Conservation (phyloP, 2,113 vertebrate genomes). For the Anhinga anhinga region DNA sequence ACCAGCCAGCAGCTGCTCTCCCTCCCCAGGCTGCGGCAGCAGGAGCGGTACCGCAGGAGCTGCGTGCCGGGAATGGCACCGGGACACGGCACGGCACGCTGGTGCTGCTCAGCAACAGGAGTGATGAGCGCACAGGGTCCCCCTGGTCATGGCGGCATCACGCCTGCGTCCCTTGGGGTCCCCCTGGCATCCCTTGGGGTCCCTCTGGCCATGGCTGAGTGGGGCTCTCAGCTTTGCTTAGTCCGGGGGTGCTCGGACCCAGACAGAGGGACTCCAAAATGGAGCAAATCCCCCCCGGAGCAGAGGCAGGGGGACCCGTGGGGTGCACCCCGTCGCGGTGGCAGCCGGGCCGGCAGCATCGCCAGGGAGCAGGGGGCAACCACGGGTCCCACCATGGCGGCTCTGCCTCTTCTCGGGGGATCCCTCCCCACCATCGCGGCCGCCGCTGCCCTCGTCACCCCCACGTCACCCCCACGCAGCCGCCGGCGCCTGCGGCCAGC, state of each 20-base stretch:
- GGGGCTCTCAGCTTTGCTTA: not conserved
- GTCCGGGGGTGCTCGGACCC: not conserved
- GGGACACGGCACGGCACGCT: accelerated
- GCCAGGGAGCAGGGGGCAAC: not conserved
- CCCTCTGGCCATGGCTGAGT: accelerated
- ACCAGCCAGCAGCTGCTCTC: not conserved
- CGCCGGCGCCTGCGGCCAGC: not conserved
- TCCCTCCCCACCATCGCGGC: not conserved
- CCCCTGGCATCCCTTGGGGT: not conserved
- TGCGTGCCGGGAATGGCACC: accelerated
- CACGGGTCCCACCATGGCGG: not conserved
- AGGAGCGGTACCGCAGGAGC: not conserved
- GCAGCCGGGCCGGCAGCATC: not conserved
- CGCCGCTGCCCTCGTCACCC: not conserved
- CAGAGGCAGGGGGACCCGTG: accelerated
- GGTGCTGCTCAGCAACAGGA: accelerated
- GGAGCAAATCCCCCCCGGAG: not conserved
- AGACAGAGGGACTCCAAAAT: not conserved
- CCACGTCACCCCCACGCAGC: not conserved
- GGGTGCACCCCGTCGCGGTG: too few relatives aligned
- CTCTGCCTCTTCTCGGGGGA: not conserved
- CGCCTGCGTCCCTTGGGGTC: not conserved
- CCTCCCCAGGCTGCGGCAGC: not conserved
- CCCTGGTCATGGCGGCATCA: too few relatives aligned
- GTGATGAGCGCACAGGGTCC: accelerated